Conservation (phyloP, 64 coral and sea anemone species). For the Stichodactyla mertensii region DNA sequence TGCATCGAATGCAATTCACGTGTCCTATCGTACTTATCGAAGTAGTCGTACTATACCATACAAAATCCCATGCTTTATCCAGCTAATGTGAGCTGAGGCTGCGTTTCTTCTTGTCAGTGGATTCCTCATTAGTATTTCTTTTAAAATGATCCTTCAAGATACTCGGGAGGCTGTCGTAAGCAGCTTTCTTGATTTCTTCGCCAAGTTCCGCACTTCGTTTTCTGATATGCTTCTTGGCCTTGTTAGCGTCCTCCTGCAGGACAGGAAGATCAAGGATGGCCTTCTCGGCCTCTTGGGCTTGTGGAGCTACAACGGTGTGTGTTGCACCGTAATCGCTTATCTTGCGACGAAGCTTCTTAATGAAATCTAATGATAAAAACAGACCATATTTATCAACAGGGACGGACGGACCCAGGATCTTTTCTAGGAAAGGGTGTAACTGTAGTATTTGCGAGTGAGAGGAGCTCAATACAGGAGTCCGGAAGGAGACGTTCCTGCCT, state of each 20-base stretch:
- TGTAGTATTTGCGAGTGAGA: too few species aligned
- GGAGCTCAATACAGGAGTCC: too few species aligned
- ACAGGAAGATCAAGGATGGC: conserved; percentile 88
- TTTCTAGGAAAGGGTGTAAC: too few species aligned
- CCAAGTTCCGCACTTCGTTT: conserved; percentile 76
- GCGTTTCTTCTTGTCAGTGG: conserved; percentile 2
- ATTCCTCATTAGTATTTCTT: conserved; percentile 34
- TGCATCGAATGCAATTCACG: not conserved
- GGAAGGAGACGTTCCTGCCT: too few species aligned
- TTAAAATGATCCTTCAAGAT: conserved; percentile 69
- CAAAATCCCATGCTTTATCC: not conserved
- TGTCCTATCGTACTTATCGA: not conserved
- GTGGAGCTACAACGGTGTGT: conserved; percentile 51
- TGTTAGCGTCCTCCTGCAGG: conserved; percentile 52
- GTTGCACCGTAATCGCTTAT: conserved; percentile 38
- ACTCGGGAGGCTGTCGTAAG: conserved; percentile 43
- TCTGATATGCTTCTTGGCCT: conserved; percentile 73
- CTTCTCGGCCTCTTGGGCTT: conserved; percentile 79
- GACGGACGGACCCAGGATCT: too few species aligned
- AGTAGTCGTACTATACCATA: conserved; percentile 5
- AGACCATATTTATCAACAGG: too few species aligned
- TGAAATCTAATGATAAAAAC: conserved; percentile 10
- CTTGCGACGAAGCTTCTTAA: not conserved
- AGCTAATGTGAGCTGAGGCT: not conserved
- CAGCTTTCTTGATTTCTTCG: conserved; percentile 68